Evolutionary conservation across 2,888 invertebrate species (phyloP).

Genomic region (Andrena fulva): DNA sequence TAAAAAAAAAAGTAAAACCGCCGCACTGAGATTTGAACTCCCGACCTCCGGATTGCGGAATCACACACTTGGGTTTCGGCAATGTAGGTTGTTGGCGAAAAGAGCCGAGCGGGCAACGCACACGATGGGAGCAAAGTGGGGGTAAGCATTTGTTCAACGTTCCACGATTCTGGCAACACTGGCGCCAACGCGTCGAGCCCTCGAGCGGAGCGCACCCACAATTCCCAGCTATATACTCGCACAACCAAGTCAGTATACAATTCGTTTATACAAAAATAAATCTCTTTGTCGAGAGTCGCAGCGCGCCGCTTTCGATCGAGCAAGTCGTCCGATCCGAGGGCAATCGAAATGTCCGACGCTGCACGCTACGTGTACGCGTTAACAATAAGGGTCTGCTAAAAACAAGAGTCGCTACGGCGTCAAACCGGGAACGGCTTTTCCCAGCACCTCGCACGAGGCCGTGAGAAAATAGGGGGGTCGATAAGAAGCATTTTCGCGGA

Average conservation of each 20-base stretch:
- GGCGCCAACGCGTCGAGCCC: slow-evolving; percentile 50
- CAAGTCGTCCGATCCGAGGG: slow-evolving; percentile 45
- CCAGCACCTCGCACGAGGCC: slow-evolving; percentile 10
- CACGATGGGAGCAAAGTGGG: too few relatives aligned
- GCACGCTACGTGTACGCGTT: slow-evolving; percentile 25
- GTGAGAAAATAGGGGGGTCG: slow-evolving; percentile 34
- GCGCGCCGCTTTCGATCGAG: slow-evolving; percentile 55
- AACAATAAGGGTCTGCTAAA: slow-evolving; percentile 38
- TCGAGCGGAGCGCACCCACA: slow-evolving; percentile 20
- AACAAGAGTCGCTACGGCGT: slow-evolving; percentile 32
- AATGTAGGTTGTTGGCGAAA: too few relatives aligned
- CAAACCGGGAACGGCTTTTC: slow-evolving; percentile 13
- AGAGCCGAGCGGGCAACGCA: too few relatives aligned
- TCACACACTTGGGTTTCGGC: too few relatives aligned
- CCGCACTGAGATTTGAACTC: too few relatives aligned
- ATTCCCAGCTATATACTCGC: slow-evolving; percentile 69
- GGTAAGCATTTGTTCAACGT: not conserved
- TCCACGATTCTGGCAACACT: not conserved
- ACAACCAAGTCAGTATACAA: slow-evolving; percentile 80
- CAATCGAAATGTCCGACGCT: slow-evolving; percentile 34
- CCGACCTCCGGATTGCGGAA: too few relatives aligned
- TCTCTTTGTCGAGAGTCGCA: slow-evolving; percentile 75
- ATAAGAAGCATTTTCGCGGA: slow-evolving; percentile 29
- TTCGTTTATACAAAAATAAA: slow-evolving; percentile 81
- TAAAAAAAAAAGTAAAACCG: too few relatives aligned